These are phyloP conservation scores for Drosophila nigricruria DNA, from an alignment of 2,888 invertebrate species.

Conservation along the genomic window DNA sequence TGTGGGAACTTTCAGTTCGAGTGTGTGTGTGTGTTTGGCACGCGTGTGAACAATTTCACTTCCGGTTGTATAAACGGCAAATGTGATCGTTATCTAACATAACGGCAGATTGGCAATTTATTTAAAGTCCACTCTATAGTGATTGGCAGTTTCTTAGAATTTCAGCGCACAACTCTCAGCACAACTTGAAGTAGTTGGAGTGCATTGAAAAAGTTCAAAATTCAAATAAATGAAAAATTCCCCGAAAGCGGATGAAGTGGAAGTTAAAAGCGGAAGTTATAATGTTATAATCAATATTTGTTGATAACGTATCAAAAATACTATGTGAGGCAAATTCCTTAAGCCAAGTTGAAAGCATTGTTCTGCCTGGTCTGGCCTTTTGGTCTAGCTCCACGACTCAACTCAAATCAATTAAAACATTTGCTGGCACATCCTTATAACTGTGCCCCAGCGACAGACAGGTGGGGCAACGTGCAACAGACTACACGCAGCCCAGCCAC, in stretches of 20 bases:
- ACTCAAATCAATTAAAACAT: constrained; percentile 19
- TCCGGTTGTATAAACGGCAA: constrained; percentile 33
- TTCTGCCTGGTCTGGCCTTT: not conserved
- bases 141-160: constrained; percentile 41
- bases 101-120: constrained; percentile 42
- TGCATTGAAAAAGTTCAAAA: not conserved
- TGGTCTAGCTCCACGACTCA: not conserved
- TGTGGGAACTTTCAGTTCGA: constrained; percentile 11
- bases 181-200: constrained; percentile 3
- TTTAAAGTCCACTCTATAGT: constrained; percentile 27
- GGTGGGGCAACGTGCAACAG: constrained; percentile 40
- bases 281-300: constrained; percentile 2
- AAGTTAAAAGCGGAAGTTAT: constrained; percentile 5
- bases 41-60: constrained; percentile 41
- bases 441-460: constrained; percentile 24
- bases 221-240: not conserved
- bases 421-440: constrained; percentile 50
- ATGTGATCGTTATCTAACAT: constrained; percentile 42
- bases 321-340: not conserved
- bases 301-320: constrained; percentile 3
- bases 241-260: constrained; percentile 6
- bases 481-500: constrained; percentile 44
- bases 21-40: constrained; percentile 42
- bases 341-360: not conserved
- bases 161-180: not conserved